These are phyloP conservation scores for Coregonus ussuriensis DNA, from an alignment of 2,797 vertebrate species.

Conservation along the genomic window DNA sequence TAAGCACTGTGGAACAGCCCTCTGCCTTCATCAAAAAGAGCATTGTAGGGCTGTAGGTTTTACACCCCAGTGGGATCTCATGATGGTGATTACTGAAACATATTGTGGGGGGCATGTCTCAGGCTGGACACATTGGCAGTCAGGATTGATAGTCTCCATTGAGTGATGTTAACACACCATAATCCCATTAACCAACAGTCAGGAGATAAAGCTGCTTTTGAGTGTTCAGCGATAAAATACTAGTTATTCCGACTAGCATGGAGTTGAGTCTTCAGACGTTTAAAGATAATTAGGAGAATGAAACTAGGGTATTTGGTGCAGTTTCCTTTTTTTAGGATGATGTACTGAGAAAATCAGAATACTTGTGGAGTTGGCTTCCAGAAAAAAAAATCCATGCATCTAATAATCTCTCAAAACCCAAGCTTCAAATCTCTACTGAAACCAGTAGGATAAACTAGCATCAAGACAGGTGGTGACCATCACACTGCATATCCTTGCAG, in stretches of 20 bases:
- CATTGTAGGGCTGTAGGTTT: background rate
- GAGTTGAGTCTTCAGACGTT: no score
- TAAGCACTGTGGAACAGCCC: background rate
- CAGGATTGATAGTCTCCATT: no score
- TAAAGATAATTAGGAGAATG: background rate
- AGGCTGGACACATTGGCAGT: no score
- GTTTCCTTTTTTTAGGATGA: background rate
- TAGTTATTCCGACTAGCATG: no score
- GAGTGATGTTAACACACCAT: no score
- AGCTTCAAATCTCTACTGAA: background rate
- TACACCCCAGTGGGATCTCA: conserved; percentile 2
- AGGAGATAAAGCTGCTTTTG: no score
- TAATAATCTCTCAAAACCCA: background rate
- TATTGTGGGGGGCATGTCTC: background rate
- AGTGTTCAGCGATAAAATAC: no score
- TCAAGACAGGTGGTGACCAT: background rate
- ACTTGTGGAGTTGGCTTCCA: background rate
- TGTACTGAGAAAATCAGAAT: background rate
- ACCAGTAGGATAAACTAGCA: background rate
- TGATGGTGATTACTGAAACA: conserved; percentile 1
- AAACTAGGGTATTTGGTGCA: background rate
- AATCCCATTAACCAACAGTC: no score
- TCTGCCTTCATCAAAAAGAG: background rate
- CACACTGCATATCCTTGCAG: background rate
- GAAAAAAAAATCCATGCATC: background rate